Base-by-base conservation (phyloP, 2,888 invertebrate genomes). In the Acronicta leporina region DNA sequence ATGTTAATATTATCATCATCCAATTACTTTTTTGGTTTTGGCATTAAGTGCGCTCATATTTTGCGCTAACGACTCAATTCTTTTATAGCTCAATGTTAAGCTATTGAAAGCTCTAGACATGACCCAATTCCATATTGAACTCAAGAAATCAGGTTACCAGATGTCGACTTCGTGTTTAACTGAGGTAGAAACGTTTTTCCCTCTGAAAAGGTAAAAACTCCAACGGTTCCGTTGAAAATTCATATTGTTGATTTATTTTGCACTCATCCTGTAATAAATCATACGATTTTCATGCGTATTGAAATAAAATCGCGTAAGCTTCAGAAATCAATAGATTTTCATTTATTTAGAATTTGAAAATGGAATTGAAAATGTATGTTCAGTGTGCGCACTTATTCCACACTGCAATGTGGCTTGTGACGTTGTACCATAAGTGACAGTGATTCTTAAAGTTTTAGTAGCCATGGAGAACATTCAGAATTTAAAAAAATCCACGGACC, bases 111-210 rank as follows among this genome's bases (percentile, higher is more conserved):
- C 63, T 64, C 63, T 77, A 68, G 73, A 75, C 75, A 72, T 80
- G 82, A 79, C 83, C 82, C 68, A 79, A 73, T 85, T 84, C 42
- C 68, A 56, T 77, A 79, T 79, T 76, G 69, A 75, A 63, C 49
- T 59, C 56, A 61, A 51, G 57, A 66, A 82, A 79, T 68, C 69
- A 75, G 81, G 75, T 78, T 74, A 79, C 69, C 58, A 68, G 69
- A 74, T 66, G 64, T 68, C 67, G 69, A 64, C 68, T 61, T 64
- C 56, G 44, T 68, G 63, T 75, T 75, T 76, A 70, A 56, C 59
- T 48, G 48, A 60, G 38, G 57, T 59, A 57, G 48, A 65, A 62
- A 52, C 27, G 49, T 70, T 59, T 71, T 42, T 30, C 14, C 33
- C 30, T 40, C n/a, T 43, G 2, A 57, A 60, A 57, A 49, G 20